Evolutionary conservation across 2,113 vertebrate species (phyloP).

Genomic region (Carollia perspicillata): DNA sequence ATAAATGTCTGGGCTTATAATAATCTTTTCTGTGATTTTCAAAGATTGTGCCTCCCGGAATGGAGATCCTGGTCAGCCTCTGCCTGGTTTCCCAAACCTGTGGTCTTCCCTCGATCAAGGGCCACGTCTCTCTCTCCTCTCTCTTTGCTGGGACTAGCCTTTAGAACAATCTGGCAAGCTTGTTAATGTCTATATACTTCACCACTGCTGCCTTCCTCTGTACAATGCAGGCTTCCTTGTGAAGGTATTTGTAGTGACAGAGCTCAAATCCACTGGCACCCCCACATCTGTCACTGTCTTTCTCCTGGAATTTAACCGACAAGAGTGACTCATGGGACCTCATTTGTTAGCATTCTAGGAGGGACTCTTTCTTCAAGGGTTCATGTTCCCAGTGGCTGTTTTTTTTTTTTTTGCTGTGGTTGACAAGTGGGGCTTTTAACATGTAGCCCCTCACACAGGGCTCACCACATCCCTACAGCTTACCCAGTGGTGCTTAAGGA

Average conservation of each 20-base stretch:
- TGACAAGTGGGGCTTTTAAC: background rate
- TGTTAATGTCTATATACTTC: constrained; percentile 39
- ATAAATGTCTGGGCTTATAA: background rate
- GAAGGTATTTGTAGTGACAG: constrained; percentile 27
- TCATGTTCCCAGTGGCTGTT: background rate
- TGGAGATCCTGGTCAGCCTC: background rate
- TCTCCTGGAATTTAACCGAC: constrained; percentile 56
- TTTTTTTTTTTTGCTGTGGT: background rate
- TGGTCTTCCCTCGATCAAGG: background rate
- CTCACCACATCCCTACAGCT: background rate
- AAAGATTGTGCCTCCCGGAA: background rate
- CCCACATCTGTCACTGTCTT: constrained; percentile 44
- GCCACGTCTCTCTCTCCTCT: background rate
- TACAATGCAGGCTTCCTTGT: constrained; percentile 3
- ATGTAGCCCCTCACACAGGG: background rate
- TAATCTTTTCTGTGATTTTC: background rate
- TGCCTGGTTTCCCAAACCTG: background rate
- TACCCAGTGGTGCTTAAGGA: background rate
- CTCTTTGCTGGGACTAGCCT: background rate
- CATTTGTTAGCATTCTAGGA: constrained; percentile 16
- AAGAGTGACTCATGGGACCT: background rate
- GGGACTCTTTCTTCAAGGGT: background rate
- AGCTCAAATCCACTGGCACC: background rate
- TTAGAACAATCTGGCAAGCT: background rate
- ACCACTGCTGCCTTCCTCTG: background rate